Evolutionary conservation across 2,888 invertebrate genomes (phyloP).

Genomic region (Chymomyza procnemis): DNA sequence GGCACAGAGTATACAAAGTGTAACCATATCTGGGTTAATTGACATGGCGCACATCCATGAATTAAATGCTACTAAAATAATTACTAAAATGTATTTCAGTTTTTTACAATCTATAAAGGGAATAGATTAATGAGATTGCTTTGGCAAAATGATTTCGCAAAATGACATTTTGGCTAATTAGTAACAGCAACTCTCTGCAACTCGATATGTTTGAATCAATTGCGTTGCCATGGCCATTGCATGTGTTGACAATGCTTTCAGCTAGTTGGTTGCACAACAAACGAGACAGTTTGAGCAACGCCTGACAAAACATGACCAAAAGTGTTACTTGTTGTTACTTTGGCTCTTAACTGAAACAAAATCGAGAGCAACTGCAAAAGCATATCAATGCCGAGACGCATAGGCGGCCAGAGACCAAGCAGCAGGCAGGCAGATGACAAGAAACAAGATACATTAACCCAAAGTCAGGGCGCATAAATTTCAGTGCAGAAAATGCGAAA

Average conservation of each 20-base stretch:
- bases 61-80: slow-evolving; percentile 54
- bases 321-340: neutral
- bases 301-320: slow-evolving; percentile 5
- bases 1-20: no score
- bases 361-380: neutral
- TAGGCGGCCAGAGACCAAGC: neutral
- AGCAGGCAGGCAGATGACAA: slow-evolving; percentile 7
- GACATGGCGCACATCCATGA: slow-evolving; percentile 22
- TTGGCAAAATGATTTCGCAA: slow-evolving; percentile 43
- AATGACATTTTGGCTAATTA: slow-evolving; percentile 53
- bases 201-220: no score
- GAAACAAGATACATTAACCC: slow-evolving; percentile 22
- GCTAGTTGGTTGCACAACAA: neutral
- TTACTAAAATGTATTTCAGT: slow-evolving; percentile 61
- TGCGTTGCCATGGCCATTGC: no score
- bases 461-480: slow-evolving; percentile 52
- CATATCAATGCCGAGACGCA: slow-evolving; percentile 23
- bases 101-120: slow-evolving; percentile 59
- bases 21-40: slow-evolving; percentile 41
- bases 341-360: neutral
- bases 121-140: slow-evolving; percentile 60
- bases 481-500: slow-evolving; percentile 36
- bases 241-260: slow-evolving; percentile 11
- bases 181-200: no score
- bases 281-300: neutral